phyloP scores from a whole-genome alignment of 2,888 invertebrate genomes.

The Rotaria sp. region DNA sequence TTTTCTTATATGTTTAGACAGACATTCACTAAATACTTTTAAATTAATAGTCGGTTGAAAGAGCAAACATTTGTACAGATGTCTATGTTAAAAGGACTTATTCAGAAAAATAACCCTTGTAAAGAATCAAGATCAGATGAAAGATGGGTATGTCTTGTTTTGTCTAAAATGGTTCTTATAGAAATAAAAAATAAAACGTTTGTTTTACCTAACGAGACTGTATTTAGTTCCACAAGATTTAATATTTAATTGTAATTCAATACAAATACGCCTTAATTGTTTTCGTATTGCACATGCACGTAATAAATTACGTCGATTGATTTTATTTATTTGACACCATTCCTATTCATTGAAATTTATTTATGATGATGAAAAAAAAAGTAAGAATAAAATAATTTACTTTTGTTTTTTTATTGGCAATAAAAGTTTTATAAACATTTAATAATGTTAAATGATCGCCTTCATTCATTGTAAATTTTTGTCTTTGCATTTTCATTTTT shows the following conservation, averaged over 20 bases:
- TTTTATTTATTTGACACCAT: constrained; percentile 83
- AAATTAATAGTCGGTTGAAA: too few species aligned
- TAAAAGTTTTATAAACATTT: constrained; percentile 76
- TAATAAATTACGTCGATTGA: constrained; percentile 72
- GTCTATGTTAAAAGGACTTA: too few species aligned
- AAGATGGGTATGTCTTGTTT: too few species aligned
- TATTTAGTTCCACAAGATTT: constrained; percentile 62
- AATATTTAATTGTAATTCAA: constrained; percentile 61
- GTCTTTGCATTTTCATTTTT: constrained; percentile 66
- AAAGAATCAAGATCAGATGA: too few species aligned
- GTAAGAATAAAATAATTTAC: constrained; percentile 45
- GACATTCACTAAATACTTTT: too few species aligned
- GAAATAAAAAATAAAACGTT: background rate
- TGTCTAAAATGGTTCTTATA: too few species aligned
- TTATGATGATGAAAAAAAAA: constrained; percentile 45
- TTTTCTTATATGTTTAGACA: too few species aligned
- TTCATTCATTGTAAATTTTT: constrained; percentile 72
- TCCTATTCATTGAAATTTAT: constrained; percentile 52
- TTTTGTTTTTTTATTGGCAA: constrained; percentile 63
- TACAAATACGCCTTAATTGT: constrained; percentile 70
- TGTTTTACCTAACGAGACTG: constrained; percentile 52
- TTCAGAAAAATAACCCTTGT: too few species aligned
- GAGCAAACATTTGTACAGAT: too few species aligned
- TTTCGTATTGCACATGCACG: constrained; percentile 73
- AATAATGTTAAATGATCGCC: constrained; percentile 86